These are phyloP conservation scores for Rhinolophus sinicus DNA, from an alignment of 2,113 vertebrate species.

Conservation along the genomic window DNA sequence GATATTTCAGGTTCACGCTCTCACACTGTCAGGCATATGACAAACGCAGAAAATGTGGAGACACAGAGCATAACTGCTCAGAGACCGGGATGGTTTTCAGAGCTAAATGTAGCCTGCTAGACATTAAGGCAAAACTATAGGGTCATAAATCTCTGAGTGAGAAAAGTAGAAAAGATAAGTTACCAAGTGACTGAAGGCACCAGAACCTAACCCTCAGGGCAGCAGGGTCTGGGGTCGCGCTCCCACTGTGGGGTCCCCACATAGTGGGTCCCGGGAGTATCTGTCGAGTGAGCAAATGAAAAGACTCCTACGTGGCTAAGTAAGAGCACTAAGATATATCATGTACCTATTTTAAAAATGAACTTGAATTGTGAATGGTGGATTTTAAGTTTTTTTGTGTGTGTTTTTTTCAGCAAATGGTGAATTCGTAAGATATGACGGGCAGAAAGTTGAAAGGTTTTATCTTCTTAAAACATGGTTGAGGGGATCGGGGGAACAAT, in stretches of 20 bases:
- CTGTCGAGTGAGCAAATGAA: background rate
- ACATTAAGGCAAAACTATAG: background rate
- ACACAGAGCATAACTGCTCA: background rate
- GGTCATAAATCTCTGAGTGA: background rate
- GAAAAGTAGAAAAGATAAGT: background rate
- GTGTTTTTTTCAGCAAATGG: background rate
- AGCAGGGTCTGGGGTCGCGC: background rate
- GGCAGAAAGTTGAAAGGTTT: background rate
- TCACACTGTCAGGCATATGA: background rate
- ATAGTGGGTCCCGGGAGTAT: background rate
- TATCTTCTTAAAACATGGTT: background rate
- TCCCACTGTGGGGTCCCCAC: too few relatives aligned
- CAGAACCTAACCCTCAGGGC: background rate
- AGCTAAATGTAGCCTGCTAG: background rate
- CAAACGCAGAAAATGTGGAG: background rate
- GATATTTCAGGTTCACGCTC: background rate
- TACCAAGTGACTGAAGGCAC: background rate
- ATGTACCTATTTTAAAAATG: background rate
- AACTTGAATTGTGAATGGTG: background rate
- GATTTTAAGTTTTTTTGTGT: slow-evolving; percentile 19
- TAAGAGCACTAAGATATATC: background rate
- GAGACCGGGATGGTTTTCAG: background rate
- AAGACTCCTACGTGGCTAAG: background rate
- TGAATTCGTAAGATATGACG: background rate
- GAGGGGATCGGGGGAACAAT: background rate